Evolutionary conservation across 2,888 invertebrate species (phyloP), one percentile per base, ranked within the genome.

Genomic region (Tipula lateralis): DNA sequence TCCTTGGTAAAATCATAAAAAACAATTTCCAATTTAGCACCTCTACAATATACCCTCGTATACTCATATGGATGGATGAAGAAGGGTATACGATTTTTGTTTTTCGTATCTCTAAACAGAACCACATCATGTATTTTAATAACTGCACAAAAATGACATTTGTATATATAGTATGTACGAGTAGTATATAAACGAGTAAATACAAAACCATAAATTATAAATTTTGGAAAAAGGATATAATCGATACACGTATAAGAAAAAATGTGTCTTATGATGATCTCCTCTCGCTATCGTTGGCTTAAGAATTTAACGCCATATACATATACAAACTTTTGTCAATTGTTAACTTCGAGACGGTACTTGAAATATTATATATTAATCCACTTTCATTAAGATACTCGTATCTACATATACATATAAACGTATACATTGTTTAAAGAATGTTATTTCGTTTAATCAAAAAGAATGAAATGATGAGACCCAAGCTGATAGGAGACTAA

Each of bases 401-500:
- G 44, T 44, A 1, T 44, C n/a, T n/a, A 44, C 16, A n/a, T 44
- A 44, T 44, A 39, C 9, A 39, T 39, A 44, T n/a, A 44, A 7
- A 36, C 12, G 36, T 44, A 44, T n/a, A 16, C n/a, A 44, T 44
- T 44, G 44, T 66, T 66, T 66, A 24, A 66, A 66, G 66, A 66
- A 24, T 24, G 66, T 66, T 66, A 66, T 19, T 66, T 66, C 66
- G 1, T 66, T 66, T 66, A 66, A 66, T 66, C 66, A 66, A 66
- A 12, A 19, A 66, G 66, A 44, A 24, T 66, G 3, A 66, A 66
- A 66, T 66, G 66, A 66, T 66, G 66, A 66, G 66, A 66, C 66
- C 66, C 66, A 66, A 66, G 24, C 24, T 66, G 66, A 66, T 66
- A 66, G 66, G 66, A 66, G 66, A 66, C 66, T 66, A 82, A 82